Evolutionary conservation across 2,888 invertebrate species (phyloP).

Genomic region (Sesia apiformis): DNA sequence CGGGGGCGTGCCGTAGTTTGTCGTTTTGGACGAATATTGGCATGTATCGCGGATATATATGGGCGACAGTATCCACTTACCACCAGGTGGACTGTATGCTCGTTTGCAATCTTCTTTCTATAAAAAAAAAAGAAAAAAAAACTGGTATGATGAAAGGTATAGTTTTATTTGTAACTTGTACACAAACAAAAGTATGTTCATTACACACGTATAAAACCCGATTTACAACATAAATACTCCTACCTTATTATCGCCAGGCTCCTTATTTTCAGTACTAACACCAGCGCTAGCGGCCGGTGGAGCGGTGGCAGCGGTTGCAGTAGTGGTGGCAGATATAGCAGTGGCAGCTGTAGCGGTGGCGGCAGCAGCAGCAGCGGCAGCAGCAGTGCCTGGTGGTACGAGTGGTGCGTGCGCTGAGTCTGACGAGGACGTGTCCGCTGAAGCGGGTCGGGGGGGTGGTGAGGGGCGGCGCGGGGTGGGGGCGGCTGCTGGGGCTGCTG

Average conservation of each 20-base stretch:
- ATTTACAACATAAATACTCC: not conserved
- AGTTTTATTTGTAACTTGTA: not conserved
- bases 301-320: conserved; percentile 7
- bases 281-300: conserved; percentile 7
- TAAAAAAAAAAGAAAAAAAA: too few species aligned
- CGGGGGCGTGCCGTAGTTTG: too few species aligned
- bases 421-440: conserved; percentile 73
- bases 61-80: too few species aligned
- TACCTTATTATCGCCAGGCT: conserved; percentile 43
- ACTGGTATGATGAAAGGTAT: too few species aligned
- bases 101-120: too few species aligned
- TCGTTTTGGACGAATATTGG: too few species aligned
- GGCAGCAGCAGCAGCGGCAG: conserved; percentile 28
- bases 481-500: conserved; percentile 14
- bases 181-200: not conserved
- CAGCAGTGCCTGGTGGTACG: conserved; percentile 28
- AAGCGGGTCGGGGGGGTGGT: conserved; percentile 63
- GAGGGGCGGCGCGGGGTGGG: conserved; percentile 35
- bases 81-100: too few species aligned
- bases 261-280: conserved; percentile 17
- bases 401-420: conserved; percentile 64
- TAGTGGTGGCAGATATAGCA: conserved; percentile 11
- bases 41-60: too few species aligned
- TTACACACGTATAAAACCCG: not conserved
- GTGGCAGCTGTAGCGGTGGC: conserved; percentile 11